Base-by-base conservation (phyloP, 2,888 invertebrate genomes). In the Pollenia amentaria region DNA sequence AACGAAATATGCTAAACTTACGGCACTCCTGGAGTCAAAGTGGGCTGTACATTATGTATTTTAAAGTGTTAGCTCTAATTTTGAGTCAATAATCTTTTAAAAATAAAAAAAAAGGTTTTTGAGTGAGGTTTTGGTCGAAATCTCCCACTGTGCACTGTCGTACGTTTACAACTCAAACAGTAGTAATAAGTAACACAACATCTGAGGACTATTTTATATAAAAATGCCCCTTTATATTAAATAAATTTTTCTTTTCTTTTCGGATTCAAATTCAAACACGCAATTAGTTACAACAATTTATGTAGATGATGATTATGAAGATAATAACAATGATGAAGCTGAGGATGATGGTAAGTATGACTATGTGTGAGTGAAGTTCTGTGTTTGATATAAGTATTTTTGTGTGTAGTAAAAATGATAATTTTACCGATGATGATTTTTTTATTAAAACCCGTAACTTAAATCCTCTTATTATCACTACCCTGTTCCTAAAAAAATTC, bases 261-360 rank as follows among this genome's bases (percentile, higher is more conserved):
- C 51, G 29, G 29, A 29, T 67, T 62, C 16, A 42, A 70, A 60
- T 79, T 84, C 78, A 84, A 84, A 84, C 87, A 87, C 72, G 84
- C 87, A 87, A 87, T 87, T 87, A 87, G 84, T 84, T 84, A 67
- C 84, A 84, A 84, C 67, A 85, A 73, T 82, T 83, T 64, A 65
- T 78, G 42, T 46, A 55, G 62, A 69, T 76, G 51, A 12, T 44
- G 69, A 77, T 72, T 38, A 38, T 48, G 67, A 60, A 51, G 60
- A 14, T 48, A 46, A 40, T 44, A 76, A 18, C 16, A 75, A 51
- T 64, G 76, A 53, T 48, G 64, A 83, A 60, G 42, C 14, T 42
- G 38, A 55, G n/a, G 57, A n/a, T 55, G 73, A 48, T 72, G 53
- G 64, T 67, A 65, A 70, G 53, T 38, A 60, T 60, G 42, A 51